phyloP scores from a whole-genome alignment of 1,140 invertebrate species.

The Megalopta genalis region DNA sequence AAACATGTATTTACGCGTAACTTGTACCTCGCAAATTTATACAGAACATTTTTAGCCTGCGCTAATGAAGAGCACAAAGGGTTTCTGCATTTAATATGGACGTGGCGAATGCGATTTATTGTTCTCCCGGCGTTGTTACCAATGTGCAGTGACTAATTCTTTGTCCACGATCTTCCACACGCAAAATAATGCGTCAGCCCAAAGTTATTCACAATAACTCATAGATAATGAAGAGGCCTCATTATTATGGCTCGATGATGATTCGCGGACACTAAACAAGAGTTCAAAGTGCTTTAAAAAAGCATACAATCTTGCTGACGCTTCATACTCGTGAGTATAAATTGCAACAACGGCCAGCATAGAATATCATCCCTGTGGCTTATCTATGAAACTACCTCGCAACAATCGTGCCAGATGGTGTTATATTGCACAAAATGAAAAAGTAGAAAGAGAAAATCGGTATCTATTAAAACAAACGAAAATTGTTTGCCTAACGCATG shows the following conservation, averaged over 20 bases:
- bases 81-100: too few species aligned
- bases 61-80: too few species aligned
- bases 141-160: neutral
- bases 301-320: neutral
- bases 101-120: neutral
- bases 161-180: neutral
- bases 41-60: too few species aligned
- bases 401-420: neutral
- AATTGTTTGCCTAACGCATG: too few species aligned
- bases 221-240: neutral
- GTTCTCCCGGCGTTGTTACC: neutral
- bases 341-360: neutral
- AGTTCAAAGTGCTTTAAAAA: neutral
- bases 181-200: neutral
- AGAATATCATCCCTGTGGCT: neutral
- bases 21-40: too few species aligned
- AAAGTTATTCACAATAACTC: neutral
- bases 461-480: too few species aligned
- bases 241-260: neutral
- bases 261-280: constrained; percentile 1
- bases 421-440: too few species aligned
- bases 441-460: too few species aligned
- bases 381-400: neutral
- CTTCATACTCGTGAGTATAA: neutral
- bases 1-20: too few species aligned